Evolutionary conservation across 2,888 invertebrate species (phyloP).

Genomic region (Chloromyia formosa): DNA sequence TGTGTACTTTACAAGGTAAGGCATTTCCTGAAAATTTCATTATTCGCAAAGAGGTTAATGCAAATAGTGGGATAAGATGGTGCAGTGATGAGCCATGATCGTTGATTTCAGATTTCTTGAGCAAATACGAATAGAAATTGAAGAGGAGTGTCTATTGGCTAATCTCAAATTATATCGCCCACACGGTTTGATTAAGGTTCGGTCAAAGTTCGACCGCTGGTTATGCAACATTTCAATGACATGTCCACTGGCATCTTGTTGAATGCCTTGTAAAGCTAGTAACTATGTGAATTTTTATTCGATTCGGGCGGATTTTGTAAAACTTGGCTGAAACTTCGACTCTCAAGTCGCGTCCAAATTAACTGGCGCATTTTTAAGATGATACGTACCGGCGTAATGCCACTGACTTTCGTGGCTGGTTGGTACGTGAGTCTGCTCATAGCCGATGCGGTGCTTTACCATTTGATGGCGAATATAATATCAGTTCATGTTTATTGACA

Average conservation of each 20-base stretch:
- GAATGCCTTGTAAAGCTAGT: neutral
- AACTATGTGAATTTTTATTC: neutral
- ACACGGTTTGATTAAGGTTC: neutral
- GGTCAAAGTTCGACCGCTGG: conserved; percentile 2
- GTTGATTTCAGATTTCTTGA: too few species aligned
- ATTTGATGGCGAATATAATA: conserved; percentile 31
- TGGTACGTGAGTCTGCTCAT: conserved; percentile 9
- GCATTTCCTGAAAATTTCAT: neutral
- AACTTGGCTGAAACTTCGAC: neutral
- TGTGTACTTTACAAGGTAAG: neutral
- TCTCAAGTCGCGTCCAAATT: neutral
- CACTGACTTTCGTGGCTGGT: neutral
- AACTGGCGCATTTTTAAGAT: neutral
- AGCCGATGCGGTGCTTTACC: conserved; percentile 23
- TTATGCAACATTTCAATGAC: neutral
- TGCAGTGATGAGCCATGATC: too few species aligned
- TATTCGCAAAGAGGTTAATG: too few species aligned
- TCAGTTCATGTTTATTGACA: conserved; percentile 37
- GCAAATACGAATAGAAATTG: too few species aligned
- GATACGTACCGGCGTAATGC: neutral
- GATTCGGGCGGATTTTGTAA: neutral
- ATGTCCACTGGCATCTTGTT: neutral
- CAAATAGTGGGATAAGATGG: too few species aligned
- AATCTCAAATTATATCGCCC: too few species aligned
- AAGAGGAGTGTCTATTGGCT: too few species aligned